These are phyloP conservation scores for Sebastes trivittatus DNA, from an alignment of 2,797 vertebrate genomes.

Conservation along the genomic window DNA sequence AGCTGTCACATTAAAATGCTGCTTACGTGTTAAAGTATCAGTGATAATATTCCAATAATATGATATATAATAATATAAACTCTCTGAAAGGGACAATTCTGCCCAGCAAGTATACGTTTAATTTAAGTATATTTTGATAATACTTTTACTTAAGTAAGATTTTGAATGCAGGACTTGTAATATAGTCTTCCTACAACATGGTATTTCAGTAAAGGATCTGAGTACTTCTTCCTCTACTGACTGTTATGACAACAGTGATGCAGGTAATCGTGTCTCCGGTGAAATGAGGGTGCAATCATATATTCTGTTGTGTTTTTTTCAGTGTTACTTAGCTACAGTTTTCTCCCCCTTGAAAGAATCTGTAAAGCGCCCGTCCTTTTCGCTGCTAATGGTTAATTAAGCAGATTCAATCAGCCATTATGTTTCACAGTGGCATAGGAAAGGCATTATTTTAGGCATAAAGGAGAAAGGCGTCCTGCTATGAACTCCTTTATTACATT, in stretches of 20 bases:
- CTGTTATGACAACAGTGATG: not conserved
- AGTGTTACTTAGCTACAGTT: not conserved
- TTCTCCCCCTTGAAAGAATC: not conserved
- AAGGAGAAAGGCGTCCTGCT: not conserved
- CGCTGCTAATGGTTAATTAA: slow-evolving; percentile 3
- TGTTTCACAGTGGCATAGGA: not conserved
- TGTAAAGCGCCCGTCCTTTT: not conserved
- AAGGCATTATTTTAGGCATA: not conserved
- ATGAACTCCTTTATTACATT: not conserved
- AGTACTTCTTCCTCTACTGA: no score
- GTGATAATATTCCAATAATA: no score
- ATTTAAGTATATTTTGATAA: no score
- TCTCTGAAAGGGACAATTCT: no score
- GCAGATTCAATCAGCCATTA: not conserved
- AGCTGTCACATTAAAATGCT: no score
- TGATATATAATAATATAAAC: no score
- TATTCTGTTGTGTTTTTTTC: not conserved
- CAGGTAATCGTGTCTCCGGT: not conserved
- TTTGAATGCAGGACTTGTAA: no score
- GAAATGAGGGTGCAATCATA: not conserved
- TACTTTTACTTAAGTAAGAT: no score
- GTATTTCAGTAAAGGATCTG: no score
- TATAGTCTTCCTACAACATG: no score
- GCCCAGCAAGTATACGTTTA: no score
- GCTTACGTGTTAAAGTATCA: no score